phyloP scores from a whole-genome alignment of 2,113 vertebrate genomes.

The Hipposideros armiger region DNA sequence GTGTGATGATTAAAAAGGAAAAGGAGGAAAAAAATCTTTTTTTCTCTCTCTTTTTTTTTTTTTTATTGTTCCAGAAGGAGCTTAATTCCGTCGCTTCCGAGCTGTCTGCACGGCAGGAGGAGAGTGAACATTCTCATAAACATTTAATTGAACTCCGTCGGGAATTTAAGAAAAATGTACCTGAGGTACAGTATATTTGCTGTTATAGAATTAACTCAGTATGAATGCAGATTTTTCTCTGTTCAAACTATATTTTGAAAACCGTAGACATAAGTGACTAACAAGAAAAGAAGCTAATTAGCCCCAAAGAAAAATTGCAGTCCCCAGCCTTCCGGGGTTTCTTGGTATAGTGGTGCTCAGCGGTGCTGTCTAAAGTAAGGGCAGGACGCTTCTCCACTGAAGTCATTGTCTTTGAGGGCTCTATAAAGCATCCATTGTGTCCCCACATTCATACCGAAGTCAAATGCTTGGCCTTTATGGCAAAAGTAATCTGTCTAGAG shows the following conservation, averaged over 20 bases:
- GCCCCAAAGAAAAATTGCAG: conserved; percentile 75
- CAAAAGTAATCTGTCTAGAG: not conserved
- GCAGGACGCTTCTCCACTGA: not conserved
- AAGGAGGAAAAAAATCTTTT: conserved; percentile 60
- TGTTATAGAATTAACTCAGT: conserved; percentile 84
- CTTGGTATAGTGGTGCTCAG: accelerated
- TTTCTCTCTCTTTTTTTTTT: conserved; percentile 60
- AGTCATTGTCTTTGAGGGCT: conserved; percentile 36
- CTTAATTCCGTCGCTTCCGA: conserved; percentile 92
- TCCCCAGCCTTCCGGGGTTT: not conserved
- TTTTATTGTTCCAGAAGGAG: conserved; percentile 92
- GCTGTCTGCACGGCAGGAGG: conserved; percentile 92
- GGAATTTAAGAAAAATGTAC: conserved; percentile 98
- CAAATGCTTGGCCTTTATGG: not conserved
- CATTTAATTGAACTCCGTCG: conserved; percentile 96
- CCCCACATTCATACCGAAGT: not conserved
- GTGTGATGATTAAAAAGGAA: conserved; percentile 63
- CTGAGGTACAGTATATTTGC: conserved; percentile 92
- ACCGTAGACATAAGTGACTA: conserved; percentile 76
- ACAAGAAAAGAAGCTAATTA: conserved; percentile 84
- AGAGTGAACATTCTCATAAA: conserved; percentile 93
- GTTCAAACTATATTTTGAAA: conserved; percentile 79
- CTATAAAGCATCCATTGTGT: conserved; percentile 63
- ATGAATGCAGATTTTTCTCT: conserved; percentile 76
- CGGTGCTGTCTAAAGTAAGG: not conserved